phyloP scores from a whole-genome alignment of 1,140 invertebrate genomes.

The Aphidius ervi region DNA sequence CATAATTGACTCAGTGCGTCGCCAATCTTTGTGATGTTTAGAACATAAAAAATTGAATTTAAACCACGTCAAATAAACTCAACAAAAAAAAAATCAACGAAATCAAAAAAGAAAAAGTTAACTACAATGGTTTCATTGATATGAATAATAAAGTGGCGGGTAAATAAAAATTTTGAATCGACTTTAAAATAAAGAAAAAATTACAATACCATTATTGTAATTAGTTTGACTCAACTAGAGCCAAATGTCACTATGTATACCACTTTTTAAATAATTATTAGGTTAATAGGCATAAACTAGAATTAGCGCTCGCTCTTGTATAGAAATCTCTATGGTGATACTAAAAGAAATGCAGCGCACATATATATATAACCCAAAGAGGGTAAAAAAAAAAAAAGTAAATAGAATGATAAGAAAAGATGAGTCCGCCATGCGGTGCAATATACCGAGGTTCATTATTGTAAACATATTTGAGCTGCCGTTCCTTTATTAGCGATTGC shows the following conservation, averaged over 20 bases:
- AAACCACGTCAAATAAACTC: constrained; percentile 26
- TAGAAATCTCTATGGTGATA: constrained; percentile 53
- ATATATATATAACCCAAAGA: constrained; percentile 1
- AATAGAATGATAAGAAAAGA: constrained; percentile 23
- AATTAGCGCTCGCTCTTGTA: constrained; percentile 44
- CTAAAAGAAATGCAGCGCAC: constrained; percentile 24
- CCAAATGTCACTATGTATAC: constrained; percentile 52
- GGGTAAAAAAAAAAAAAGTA: constrained; percentile 7
- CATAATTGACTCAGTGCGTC: constrained; percentile 47
- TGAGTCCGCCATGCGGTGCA: constrained; percentile 41
- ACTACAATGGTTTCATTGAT: background rate
- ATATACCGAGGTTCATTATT: constrained; percentile 36
- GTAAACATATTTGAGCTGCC: constrained; percentile 9
- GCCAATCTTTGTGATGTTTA: constrained; percentile 55
- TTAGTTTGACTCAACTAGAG: constrained; percentile 33
- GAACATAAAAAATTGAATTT: constrained; percentile 29
- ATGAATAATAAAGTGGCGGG: constrained; percentile 18
- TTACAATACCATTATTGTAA: constrained; percentile 14
- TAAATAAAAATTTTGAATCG: constrained; percentile 12
- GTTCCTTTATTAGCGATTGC: constrained; percentile 10
- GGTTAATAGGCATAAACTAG: constrained; percentile 48
- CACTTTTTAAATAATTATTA: constrained; percentile 42
- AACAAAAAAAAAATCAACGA: constrained; percentile 19
- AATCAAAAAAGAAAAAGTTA: constrained; percentile 11
- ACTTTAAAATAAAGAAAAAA: constrained; percentile 12